Percentiles rank a stretch among this genome's conserved stretches.
These are phyloP conservation scores for Chrysogorgia sp. DNA, from an alignment of 92 coral and sea anemone species.

Conservation along the genomic window DNA sequence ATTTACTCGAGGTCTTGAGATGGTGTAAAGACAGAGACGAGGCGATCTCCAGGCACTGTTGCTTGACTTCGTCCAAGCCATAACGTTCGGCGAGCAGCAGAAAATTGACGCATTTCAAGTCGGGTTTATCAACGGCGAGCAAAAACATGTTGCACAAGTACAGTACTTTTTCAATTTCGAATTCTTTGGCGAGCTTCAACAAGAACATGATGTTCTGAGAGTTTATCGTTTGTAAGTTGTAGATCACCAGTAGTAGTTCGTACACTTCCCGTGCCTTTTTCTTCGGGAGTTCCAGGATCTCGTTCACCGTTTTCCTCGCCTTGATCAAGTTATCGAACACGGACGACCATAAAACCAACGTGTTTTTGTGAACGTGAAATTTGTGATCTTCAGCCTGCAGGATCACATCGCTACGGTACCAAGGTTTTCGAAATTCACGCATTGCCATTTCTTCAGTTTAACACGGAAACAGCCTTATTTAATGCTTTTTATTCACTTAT, in stretches of 20 bases:
- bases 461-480: too few species aligned
- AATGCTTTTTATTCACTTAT: conserved; percentile 46
- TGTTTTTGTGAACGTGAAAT: conserved; percentile 42
- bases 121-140: conserved; percentile 36
- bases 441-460: conserved; percentile 59
- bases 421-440: conserved; percentile 30
- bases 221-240: conserved; percentile 28
- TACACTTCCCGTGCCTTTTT: conserved; percentile 38
- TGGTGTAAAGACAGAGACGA: conserved; percentile 14
- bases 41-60: conserved; percentile 36
- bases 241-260: conserved; percentile 36
- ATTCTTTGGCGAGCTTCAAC: conserved; percentile 38
- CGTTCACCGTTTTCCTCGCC: conserved; percentile 34
- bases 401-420: conserved; percentile 47
- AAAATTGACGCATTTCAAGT: conserved; percentile 41
- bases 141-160: conserved; percentile 41
- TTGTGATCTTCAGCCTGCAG: conserved; percentile 31
- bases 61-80: conserved; percentile 41
- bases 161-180: conserved; percentile 38
- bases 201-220: conserved; percentile 37
- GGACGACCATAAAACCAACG: conserved; percentile 40
- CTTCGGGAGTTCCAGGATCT: conserved; percentile 36
- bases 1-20: conserved; percentile 29
- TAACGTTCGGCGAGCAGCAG: conserved; percentile 37
- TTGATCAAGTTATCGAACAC: conserved; percentile 36